Percentiles rank a stretch among this genome's conserved stretches.
Conservation (phyloP, 2,797 vertebrate genomes). For the Cynopterus sphinx region DNA sequence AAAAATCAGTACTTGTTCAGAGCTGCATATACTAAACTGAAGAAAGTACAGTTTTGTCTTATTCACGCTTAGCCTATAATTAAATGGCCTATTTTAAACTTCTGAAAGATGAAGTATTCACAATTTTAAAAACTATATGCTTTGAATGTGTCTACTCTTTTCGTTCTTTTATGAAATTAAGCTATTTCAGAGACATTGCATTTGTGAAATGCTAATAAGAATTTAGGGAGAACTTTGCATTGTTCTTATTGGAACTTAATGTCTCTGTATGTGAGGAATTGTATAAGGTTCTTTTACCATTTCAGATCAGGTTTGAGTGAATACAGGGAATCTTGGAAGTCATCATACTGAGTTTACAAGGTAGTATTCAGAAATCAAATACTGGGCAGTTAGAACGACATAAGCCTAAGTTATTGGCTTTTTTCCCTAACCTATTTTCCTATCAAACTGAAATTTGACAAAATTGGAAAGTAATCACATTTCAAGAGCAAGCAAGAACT, state of each 20-base stretch:
- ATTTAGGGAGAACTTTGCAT: background rate
- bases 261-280: background rate
- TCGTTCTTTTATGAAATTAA: conserved; percentile 11
- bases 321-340: background rate
- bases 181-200: background rate
- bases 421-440: background rate
- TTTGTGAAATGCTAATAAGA: background rate
- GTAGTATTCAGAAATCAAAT: background rate
- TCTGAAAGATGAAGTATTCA: background rate
- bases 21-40: background rate
- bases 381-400: background rate
- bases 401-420: background rate
- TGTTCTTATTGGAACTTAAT: background rate
- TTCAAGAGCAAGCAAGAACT: conserved; percentile 37
- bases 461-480: conserved; percentile 14
- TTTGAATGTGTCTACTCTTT: background rate
- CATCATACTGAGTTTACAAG: background rate
- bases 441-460: background rate
- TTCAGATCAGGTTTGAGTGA: background rate
- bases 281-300: background rate
- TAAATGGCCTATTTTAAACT: conserved; percentile 21
- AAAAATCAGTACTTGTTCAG: background rate
- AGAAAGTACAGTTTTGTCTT: conserved; percentile 30
- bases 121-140: background rate
- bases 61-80: background rate